Conservation (phyloP, 2,797 vertebrate genomes). For the Anomalospiza imberbis region DNA sequence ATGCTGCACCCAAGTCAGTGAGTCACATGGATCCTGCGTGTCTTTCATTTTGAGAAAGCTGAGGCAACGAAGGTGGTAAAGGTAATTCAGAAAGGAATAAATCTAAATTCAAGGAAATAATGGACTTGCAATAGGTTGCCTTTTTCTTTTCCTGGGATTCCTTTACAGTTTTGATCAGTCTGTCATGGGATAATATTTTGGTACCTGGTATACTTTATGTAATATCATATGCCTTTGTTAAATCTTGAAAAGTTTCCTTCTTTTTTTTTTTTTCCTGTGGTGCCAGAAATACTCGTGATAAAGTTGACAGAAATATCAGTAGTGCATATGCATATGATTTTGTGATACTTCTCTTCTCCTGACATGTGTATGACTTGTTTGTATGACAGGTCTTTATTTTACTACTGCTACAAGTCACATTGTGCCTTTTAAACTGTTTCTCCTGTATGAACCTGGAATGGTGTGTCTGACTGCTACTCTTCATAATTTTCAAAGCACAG, state of each 20-base stretch:
- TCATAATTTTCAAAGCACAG: not conserved
- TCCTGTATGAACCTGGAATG: not conserved
- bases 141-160: not conserved
- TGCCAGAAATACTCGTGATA: not conserved
- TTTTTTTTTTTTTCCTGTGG: not conserved
- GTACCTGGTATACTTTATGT: not conserved
- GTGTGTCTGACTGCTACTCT: not conserved
- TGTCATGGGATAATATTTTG: not conserved
- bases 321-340: not conserved
- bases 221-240: not conserved
- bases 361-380: not conserved
- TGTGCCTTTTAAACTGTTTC: not conserved
- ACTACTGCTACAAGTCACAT: not conserved
- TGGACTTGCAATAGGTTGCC: not conserved
- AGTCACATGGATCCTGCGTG: not conserved
- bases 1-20: not conserved
- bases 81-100: not conserved
- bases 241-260: not conserved
- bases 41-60: not conserved
- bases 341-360: not conserved
- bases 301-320: not conserved
- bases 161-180: not conserved
- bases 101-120: not conserved
- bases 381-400: not conserved
- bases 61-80: not conserved